phyloP scores from a whole-genome alignment of 64 coral and sea anemone genomes.

The Stylophora pistillata region DNA sequence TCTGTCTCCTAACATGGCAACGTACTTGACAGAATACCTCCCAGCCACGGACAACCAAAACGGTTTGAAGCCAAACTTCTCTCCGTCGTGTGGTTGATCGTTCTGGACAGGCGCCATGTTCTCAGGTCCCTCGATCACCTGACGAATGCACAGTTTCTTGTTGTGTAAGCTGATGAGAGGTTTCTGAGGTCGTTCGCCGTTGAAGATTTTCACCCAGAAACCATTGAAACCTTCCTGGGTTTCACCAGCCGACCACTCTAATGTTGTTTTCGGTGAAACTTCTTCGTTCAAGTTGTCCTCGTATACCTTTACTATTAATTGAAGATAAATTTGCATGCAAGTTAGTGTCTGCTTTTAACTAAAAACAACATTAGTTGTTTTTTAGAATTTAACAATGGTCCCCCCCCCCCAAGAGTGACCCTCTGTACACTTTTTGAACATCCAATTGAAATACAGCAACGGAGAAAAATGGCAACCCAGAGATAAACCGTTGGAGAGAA shows the following conservation, averaged over 20 bases:
- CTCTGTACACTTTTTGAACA: too few species aligned
- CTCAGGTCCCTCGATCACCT: conserved; percentile 76
- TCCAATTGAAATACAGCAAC: too few species aligned
- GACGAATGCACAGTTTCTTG: conserved; percentile 67
- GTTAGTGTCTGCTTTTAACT: too few species aligned
- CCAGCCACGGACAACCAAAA: conserved; percentile 72
- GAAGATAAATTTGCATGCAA: background rate
- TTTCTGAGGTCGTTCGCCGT: conserved; percentile 66
- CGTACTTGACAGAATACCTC: conserved; percentile 48
- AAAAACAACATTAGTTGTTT: too few species aligned
- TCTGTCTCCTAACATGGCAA: conserved; percentile 62
- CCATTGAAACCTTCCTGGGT: conserved; percentile 57
- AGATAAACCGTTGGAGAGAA: too few species aligned
- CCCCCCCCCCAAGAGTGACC: too few species aligned
- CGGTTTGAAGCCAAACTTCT: conserved; percentile 82
- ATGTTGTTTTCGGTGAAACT: conserved; percentile 24
- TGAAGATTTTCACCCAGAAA: conserved; percentile 90
- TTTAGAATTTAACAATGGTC: too few species aligned
- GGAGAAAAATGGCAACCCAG: too few species aligned
- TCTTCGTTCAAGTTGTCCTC: conserved; percentile 44
- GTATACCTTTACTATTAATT: conserved; percentile 64
- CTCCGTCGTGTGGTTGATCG: conserved; percentile 68
- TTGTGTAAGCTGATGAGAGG: conserved; percentile 64
- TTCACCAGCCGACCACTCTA: conserved; percentile 74
- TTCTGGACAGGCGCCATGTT: conserved; percentile 75